phyloP scores from a whole-genome alignment of 23 tunicate species.

The Ascidia mentula region DNA sequence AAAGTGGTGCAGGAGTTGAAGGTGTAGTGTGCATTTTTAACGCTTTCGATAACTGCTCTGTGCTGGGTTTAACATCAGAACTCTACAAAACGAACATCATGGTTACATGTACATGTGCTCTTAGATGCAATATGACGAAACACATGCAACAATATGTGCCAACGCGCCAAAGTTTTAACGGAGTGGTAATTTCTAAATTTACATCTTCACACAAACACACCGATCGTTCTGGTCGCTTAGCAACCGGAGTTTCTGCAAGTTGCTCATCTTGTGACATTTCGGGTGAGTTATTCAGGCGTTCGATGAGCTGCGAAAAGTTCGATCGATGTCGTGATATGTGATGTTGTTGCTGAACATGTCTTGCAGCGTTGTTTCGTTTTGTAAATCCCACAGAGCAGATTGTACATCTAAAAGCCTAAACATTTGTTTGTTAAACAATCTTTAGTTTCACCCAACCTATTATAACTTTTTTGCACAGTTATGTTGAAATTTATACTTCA shows the following conservation, averaged over 20 bases:
- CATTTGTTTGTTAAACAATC: too few species aligned
- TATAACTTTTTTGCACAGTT: too few species aligned
- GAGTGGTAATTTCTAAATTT: background rate
- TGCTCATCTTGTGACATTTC: background rate
- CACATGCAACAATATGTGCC: background rate
- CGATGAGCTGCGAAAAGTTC: constrained; percentile 36
- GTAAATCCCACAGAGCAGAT: constrained; percentile 70
- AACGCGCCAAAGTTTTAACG: background rate
- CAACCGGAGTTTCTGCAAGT: background rate
- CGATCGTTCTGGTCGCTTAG: background rate
- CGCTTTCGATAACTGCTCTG: background rate
- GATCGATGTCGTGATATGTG: constrained; percentile 27
- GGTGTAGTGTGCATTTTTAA: background rate
- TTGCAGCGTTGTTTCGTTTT: constrained; percentile 66
- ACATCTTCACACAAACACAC: background rate
- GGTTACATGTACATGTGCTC: too few species aligned
- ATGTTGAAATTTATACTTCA: background rate
- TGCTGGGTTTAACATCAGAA: background rate
- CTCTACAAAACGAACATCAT: background rate
- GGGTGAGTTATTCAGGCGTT: constrained; percentile 10
- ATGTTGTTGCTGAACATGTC: constrained; percentile 74
- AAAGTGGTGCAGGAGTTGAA: too few species aligned
- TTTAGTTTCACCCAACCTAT: too few species aligned
- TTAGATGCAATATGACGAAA: background rate
- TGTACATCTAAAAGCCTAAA: constrained; percentile 59